phyloP scores from a whole-genome alignment of 92 coral and sea anemone species.

The Isaurus tuberculatus region DNA sequence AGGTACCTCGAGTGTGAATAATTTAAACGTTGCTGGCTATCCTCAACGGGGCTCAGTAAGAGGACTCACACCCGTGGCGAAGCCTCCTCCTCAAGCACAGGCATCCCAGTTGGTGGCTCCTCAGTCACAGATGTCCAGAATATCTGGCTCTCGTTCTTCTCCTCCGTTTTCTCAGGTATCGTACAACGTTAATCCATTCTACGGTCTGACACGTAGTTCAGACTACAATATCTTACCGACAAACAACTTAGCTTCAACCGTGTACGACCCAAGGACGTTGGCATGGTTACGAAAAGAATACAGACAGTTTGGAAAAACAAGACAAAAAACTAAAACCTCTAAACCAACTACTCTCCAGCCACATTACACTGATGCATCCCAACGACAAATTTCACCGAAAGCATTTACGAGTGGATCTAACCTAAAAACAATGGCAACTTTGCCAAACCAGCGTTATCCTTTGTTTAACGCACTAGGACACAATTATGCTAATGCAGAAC shows the following conservation, averaged over 20 bases:
- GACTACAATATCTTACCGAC: not conserved
- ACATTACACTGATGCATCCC: constrained; percentile 2
- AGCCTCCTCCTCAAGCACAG: not conserved
- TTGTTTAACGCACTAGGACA: not conserved
- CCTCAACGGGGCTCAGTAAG: constrained; percentile 3
- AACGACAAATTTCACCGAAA: constrained; percentile 14
- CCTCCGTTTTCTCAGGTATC: constrained; percentile 29
- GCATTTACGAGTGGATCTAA: not conserved
- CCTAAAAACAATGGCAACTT: not conserved
- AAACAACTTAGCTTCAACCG: constrained; percentile 13
- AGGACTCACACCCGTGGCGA: not conserved
- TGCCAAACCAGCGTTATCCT: not conserved
- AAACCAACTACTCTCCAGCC: not conserved
- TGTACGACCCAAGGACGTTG: constrained; percentile 40
- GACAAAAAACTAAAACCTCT: not conserved
- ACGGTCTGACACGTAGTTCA: not conserved
- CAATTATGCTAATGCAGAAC: not conserved
- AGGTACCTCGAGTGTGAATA: not conserved
- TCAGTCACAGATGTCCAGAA: not conserved
- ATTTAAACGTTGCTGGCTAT: constrained; percentile 1
- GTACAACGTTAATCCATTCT: constrained; percentile 4
- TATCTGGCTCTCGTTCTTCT: not conserved
- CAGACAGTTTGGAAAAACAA: not conserved
- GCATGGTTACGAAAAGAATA: constrained; percentile 44
- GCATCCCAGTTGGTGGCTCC: constrained; percentile 7